Evolutionary conservation across 2,888 invertebrate genomes (phyloP).

Genomic region (Tortrix viridana): DNA sequence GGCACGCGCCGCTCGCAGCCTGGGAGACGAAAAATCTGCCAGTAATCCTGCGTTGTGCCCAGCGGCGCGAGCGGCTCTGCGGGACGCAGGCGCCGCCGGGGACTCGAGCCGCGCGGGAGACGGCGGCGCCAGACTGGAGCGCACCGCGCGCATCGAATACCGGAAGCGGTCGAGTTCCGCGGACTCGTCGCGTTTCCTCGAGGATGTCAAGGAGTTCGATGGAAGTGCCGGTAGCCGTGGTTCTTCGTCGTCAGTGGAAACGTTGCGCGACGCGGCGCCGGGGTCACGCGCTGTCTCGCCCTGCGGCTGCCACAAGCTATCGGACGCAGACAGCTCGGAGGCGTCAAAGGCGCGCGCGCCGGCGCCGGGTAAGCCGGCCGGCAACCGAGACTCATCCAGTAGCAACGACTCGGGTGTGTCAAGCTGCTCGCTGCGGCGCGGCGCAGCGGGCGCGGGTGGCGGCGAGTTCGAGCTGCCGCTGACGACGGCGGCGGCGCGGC

Average conservation of each 20-base stretch:
- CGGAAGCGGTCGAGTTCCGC: constrained; percentile 89
- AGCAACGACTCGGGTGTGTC: constrained; percentile 93
- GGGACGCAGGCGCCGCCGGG: constrained; percentile 18
- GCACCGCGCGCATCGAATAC: constrained; percentile 52
- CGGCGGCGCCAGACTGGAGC: constrained; percentile 42
- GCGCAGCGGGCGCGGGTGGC: constrained; percentile 72
- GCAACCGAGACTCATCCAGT: constrained; percentile 91
- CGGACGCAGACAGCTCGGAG: constrained; percentile 73
- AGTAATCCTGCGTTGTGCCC: constrained; percentile 88
- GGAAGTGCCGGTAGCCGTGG: constrained; percentile 71
- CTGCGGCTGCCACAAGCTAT: constrained; percentile 67
- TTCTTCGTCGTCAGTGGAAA: constrained; percentile 78
- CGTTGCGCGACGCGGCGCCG: constrained; percentile 67
- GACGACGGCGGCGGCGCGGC: constrained; percentile 80
- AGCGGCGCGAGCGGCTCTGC: constrained; percentile 44
- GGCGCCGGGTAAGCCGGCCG: constrained; percentile 87
- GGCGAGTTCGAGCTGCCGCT: constrained; percentile 86
- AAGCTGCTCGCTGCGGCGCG: constrained; percentile 85
- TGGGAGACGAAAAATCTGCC: constrained; percentile 84
- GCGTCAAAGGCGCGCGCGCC: constrained; percentile 59
- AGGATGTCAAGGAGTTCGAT: constrained; percentile 84
- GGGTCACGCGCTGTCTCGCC: constrained; percentile 63
- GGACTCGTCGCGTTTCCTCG: constrained; percentile 88
- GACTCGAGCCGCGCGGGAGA: constrained; percentile 26
- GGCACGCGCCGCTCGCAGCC: constrained; percentile 43